A percentile compares a stretch with the other conserved stretches of the same genome.
phyloP scores from a whole-genome alignment of 2,888 invertebrate genomes.

The Nebria brevicollis region DNA sequence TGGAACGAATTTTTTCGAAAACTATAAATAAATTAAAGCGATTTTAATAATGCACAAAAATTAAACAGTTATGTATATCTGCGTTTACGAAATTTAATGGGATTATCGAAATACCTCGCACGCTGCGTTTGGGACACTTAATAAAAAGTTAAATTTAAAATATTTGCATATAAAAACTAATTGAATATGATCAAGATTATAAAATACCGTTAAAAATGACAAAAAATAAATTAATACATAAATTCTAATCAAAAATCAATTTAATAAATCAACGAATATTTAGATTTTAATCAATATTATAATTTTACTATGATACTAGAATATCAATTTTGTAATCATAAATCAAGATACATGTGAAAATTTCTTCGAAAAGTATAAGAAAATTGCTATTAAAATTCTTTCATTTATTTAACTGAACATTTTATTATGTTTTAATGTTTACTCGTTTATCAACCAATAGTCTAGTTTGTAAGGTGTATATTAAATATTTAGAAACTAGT shows the following conservation, averaged over 20 bases:
- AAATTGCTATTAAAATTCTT: too few species aligned
- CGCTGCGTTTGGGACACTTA: slow-evolving; percentile 1
- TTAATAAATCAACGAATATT: background rate
- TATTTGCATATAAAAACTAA: background rate
- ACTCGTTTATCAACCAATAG: too few species aligned
- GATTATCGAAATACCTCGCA: background rate
- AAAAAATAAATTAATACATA: background rate
- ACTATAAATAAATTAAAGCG: too few species aligned
- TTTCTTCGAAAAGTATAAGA: too few species aligned
- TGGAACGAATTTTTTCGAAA: too few species aligned
- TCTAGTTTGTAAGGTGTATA: too few species aligned
- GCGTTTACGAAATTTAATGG: background rate
- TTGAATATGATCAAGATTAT: background rate
- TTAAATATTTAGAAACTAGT: too few species aligned
- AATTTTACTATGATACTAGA: background rate
- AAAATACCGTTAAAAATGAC: background rate
- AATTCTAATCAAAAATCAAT: background rate
- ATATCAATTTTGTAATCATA: too few species aligned
- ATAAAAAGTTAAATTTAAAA: background rate
- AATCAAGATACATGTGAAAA: too few species aligned
- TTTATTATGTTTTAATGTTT: too few species aligned
- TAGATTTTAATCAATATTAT: background rate
- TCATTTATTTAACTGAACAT: too few species aligned
- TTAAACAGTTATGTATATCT: background rate
- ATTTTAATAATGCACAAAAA: background rate